These are phyloP conservation scores for Anolis sagrei DNA, from an alignment of 2,113 vertebrate genomes.

Conservation along the genomic window DNA sequence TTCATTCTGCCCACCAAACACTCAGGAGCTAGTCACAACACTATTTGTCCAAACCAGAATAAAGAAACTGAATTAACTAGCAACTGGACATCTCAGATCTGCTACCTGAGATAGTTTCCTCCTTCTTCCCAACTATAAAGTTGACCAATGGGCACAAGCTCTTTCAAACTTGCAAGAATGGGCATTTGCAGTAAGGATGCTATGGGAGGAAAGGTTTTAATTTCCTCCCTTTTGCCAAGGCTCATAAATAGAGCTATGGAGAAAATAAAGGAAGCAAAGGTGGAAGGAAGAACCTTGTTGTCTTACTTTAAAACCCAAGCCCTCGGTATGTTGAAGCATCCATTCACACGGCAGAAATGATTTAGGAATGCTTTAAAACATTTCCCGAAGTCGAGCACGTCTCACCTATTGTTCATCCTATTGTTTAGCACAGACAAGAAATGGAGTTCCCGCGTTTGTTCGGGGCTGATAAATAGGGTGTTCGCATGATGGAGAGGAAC, in stretches of 20 bases:
- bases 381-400: conserved; percentile 59
- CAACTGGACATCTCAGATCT: too few relatives aligned
- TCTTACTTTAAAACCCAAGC: conserved; percentile 36
- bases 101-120: too few relatives aligned
- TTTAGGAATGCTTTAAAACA: conserved; percentile 64
- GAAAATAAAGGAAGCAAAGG: not conserved
- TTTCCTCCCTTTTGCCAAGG: not conserved
- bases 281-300: conserved; percentile 16
- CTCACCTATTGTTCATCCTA: conserved; percentile 50
- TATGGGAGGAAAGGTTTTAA: not conserved
- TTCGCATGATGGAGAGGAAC: conserved; percentile 58
- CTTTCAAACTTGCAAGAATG: too few relatives aligned
- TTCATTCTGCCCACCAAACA: too few relatives aligned
- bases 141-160: too few relatives aligned
- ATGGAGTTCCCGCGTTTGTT: conserved; percentile 68
- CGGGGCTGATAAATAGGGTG: conserved; percentile 63
- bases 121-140: too few relatives aligned
- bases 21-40: too few relatives aligned
- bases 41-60: too few relatives aligned
- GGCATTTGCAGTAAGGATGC: too few relatives aligned
- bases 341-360: conserved; percentile 61
- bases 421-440: conserved; percentile 65
- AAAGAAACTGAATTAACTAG: too few relatives aligned
- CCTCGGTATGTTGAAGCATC: conserved; percentile 54
- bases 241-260: not conserved